Evolutionary conservation across 2,797 vertebrate species (phyloP), one percentile per base, ranked within the genome.

Genomic region (Danio kyathit): DNA sequence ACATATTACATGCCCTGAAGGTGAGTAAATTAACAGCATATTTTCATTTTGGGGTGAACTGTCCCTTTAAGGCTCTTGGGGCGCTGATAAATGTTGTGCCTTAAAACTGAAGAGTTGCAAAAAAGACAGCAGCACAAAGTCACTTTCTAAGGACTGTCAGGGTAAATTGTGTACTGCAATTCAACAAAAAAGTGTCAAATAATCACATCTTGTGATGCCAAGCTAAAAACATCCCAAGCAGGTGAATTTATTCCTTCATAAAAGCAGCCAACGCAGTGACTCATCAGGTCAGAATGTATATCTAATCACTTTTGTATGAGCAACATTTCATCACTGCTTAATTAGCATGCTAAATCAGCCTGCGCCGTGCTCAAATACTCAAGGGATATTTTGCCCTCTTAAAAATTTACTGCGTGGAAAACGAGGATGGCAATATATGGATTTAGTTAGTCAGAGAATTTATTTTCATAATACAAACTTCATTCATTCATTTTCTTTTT

Each of bases 271-370:
- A 17, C 66, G 61, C 41, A n/a, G 52, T 76, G 51, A 54, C 13
- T 65, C 61, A 52, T 56, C 48, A 29, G 49, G 74, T 76, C 17
- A 76, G 40, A 66, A 6, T 1, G 14, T 54, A 56, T 4, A 76
- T 66, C 74, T 54, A 76, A 65, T 76, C 48, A 64, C n/a, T 54
- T 74, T 44, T 52, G 49, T 19, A 44, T 43, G n/a, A 76, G 74
- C 13, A 64, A 54, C 17, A 65, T 65, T 57, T 76, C 49, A 54
- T 56, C 49, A 66, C 49, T 6, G 14, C 12, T 57, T 57, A 44
- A 17, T 77, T 77, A 67, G 14, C 41, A 67, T 76, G 60, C 17
- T 54, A 54, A 64, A 76, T 52, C 13, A 57, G 41, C 43, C 14
- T 67, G 14, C 16, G 1, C 44, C 38, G 3, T 51, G 13, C 41